Percentiles rank a stretch among this genome's conserved stretches.
phyloP scores from a whole-genome alignment of 92 coral and sea anemone species.

The Chrysogorgia sp. region DNA sequence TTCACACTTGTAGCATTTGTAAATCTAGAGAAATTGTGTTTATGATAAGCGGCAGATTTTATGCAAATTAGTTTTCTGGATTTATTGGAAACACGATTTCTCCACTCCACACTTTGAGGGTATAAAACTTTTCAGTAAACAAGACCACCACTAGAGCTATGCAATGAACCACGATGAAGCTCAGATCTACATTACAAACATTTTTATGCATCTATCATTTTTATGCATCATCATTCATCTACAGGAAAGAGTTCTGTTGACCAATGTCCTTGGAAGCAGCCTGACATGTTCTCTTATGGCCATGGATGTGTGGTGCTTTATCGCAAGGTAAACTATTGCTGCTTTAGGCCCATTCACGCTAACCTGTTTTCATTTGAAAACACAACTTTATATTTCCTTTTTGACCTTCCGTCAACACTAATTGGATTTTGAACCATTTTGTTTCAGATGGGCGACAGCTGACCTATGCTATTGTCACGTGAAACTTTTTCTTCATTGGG shows the following conservation, averaged over 20 bases:
- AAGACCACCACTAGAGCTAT: no score
- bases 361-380: no score
- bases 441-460: slow-evolving; percentile 86
- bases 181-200: neutral
- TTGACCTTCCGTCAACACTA: no score
- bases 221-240: neutral
- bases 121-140: no score
- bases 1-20: no score
- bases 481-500: slow-evolving; percentile 69
- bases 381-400: no score
- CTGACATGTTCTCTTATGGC: slow-evolving; percentile 64
- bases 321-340: slow-evolving; percentile 71
- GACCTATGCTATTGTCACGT: slow-evolving; percentile 79
- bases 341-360: neutral
- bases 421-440: neutral
- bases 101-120: no score
- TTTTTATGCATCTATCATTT: no score
- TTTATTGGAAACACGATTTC: no score
- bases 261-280: slow-evolving; percentile 60
- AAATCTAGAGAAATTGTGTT: no score
- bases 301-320: slow-evolving; percentile 87
- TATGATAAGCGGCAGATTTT: no score
- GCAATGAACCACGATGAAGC: neutral
- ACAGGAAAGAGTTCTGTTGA: slow-evolving; percentile 81
- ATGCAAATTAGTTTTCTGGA: no score